A percentile compares a stretch with the other conserved stretches of the same genome.
Conservation (phyloP, 2,888 invertebrate species). For the Cotesia congregata region DNA sequence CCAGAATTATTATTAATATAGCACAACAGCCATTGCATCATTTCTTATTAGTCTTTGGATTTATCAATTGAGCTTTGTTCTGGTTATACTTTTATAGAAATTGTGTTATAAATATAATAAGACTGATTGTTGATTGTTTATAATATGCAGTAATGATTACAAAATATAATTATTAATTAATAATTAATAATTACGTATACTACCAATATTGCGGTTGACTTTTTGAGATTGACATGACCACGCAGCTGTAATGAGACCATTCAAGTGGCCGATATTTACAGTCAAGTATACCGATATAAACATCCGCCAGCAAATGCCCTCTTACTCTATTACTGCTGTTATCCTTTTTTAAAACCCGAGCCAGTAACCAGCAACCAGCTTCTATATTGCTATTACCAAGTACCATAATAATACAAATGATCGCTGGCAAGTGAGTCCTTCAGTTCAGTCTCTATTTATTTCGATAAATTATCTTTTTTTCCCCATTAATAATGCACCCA, state of each 20-base stretch:
- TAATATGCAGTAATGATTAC: too few relatives aligned
- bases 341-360: too few relatives aligned
- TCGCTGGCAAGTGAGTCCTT: background rate
- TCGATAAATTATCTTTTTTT: background rate
- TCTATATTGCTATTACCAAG: conserved; percentile 51
- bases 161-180: too few relatives aligned
- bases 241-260: conserved; percentile 68
- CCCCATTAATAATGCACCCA: too few relatives aligned
- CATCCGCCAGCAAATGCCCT: conserved; percentile 11
- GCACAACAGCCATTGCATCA: background rate
- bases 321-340: conserved; percentile 27
- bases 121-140: too few relatives aligned
- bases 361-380: conserved; percentile 18
- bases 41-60: too few relatives aligned
- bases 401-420: conserved; percentile 25
- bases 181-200: conserved; percentile 66
- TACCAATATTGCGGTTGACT: conserved; percentile 70
- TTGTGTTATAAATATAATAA: too few relatives aligned
- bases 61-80: too few relatives aligned
- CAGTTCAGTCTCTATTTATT: background rate
- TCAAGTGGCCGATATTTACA: conserved; percentile 60
- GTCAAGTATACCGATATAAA: conserved; percentile 31
- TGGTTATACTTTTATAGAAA: too few relatives aligned
- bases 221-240: conserved; percentile 70
- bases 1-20: background rate